These are phyloP conservation scores for Pollenia griseotomentosa DNA, from an alignment of 2,888 invertebrate genomes.

Conservation along the genomic window DNA sequence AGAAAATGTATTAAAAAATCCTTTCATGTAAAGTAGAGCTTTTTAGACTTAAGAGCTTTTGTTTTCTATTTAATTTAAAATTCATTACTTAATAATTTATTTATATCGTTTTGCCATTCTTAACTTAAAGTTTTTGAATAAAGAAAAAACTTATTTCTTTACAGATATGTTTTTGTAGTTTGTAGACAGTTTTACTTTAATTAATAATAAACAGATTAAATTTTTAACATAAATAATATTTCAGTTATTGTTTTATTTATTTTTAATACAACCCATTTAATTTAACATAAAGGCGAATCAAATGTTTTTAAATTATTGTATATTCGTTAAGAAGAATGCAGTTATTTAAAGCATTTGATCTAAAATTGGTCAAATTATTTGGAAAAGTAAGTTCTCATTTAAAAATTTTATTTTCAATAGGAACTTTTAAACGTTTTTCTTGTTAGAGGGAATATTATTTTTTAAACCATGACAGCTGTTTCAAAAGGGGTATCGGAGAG, in stretches of 20 bases:
- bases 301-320: neutral
- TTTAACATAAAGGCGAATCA: conserved; percentile 20
- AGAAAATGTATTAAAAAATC: no score
- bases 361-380: neutral
- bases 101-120: neutral
- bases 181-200: conserved; percentile 29
- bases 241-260: neutral
- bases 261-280: conserved; percentile 58
- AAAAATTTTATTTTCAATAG: no score
- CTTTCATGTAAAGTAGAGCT: conserved; percentile 3
- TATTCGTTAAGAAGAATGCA: neutral
- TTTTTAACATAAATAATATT: conserved; percentile 22
- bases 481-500: no score
- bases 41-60: conserved; percentile 50
- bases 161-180: conserved; percentile 69
- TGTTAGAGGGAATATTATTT: no score
- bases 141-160: conserved; percentile 40
- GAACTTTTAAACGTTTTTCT: no score
- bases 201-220: conserved; percentile 49
- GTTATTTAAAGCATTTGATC: neutral
- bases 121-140: conserved; percentile 1
- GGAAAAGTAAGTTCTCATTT: no score
- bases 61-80: neutral
- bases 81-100: neutral
- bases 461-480: no score